phyloP scores from a whole-genome alignment of 1,140 invertebrate genomes.

The Euglossa dilemma region DNA sequence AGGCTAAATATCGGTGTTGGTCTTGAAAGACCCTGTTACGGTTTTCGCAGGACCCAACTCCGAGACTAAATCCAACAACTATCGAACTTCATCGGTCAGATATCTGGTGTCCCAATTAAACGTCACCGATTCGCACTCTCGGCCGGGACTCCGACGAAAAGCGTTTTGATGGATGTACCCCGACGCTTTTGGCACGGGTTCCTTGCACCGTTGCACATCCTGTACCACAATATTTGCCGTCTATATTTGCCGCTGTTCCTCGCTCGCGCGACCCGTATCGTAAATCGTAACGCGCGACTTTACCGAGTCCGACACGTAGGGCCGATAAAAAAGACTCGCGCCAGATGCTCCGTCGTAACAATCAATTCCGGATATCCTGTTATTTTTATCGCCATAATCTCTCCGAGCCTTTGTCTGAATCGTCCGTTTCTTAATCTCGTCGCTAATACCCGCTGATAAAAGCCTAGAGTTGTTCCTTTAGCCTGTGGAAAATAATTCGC shows the following conservation, averaged over 20 bases:
- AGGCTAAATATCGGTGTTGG: no score
- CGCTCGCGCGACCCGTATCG: background rate
- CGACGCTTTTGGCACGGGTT: constrained; percentile 42
- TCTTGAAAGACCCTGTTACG: no score
- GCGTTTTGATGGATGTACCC: constrained; percentile 60
- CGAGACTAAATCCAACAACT: constrained; percentile 28
- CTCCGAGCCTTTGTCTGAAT: background rate
- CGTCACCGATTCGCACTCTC: constrained; percentile 58
- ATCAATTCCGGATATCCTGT: constrained; percentile 7
- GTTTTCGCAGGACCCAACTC: no score
- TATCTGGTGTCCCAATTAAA: constrained; percentile 56
- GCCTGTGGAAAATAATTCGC: no score
- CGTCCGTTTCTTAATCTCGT: background rate
- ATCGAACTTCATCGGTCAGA: constrained; percentile 33
- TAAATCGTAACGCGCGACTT: background rate
- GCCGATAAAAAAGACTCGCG: constrained; percentile 7
- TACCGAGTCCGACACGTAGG: background rate
- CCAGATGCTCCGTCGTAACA: background rate
- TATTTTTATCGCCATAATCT: constrained; percentile 9
- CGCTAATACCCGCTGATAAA: no score
- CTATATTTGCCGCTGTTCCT: constrained; percentile 26
- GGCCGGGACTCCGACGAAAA: constrained; percentile 32
- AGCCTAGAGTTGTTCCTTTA: no score
- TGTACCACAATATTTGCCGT: constrained; percentile 54
- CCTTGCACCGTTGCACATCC: constrained; percentile 34